A percentile compares a stretch with the other conserved stretches of the same genome.
Evolutionary conservation across 2,113 vertebrate species (phyloP).

Genomic region (Festucalex cinctus): DNA sequence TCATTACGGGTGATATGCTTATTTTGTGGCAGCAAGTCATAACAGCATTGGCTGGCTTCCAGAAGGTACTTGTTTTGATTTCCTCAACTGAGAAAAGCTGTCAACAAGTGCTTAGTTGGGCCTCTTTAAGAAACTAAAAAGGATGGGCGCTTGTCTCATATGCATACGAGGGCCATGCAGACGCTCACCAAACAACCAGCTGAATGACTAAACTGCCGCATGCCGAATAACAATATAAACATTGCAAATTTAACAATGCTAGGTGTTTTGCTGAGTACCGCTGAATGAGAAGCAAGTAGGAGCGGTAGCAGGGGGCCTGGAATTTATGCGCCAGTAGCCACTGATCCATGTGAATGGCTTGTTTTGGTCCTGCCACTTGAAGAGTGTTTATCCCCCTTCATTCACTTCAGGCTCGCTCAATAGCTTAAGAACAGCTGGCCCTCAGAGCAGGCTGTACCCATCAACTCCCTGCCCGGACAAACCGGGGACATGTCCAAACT

Average conservation of each 20-base stretch:
- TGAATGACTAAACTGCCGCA: conserved; percentile 30
- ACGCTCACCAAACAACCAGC: conserved; percentile 33
- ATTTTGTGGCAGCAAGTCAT: conserved; percentile 33
- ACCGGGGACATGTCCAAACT: conserved; percentile 65
- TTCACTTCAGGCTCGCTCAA: conserved; percentile 57
- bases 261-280: conserved; percentile 35
- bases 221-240: conserved; percentile 10
- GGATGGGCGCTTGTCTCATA: conserved; percentile 50
- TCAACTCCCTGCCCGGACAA: conserved; percentile 53
- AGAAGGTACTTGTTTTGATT: conserved; percentile 60
- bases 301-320: conserved; percentile 37
- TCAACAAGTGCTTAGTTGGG: conserved; percentile 56
- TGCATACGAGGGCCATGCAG: conserved; percentile 50
- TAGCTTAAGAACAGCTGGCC: conserved; percentile 68
- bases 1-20: conserved; percentile 25
- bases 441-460: conserved; percentile 61
- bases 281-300: conserved; percentile 36
- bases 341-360: conserved; percentile 65
- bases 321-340: conserved; percentile 61
- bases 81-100: conserved; percentile 52
- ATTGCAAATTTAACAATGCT: conserved; percentile 5
- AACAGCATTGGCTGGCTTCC: conserved; percentile 46
- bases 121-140: conserved; percentile 63
- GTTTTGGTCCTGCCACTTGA: conserved; percentile 71
- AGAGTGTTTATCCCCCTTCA: conserved; percentile 67